Evolutionary conservation across 2,888 invertebrate genomes (phyloP), one percentile per base, ranked within the genome.

Genomic region (Xylota sylvarum): DNA sequence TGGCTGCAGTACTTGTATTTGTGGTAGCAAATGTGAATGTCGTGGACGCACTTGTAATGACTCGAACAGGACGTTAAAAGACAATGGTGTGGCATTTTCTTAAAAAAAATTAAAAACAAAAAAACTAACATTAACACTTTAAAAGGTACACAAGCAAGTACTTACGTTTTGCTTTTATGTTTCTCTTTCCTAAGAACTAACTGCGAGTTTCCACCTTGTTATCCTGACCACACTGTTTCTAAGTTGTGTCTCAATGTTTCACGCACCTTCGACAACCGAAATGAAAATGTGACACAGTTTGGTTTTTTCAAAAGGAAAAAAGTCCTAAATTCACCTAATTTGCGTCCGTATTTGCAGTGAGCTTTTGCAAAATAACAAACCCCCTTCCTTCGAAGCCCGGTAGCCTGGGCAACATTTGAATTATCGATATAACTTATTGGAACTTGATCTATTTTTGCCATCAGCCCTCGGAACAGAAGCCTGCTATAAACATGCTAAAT

Each of bases 361-460:
- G 86, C 86, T 86, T 86, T 86, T 62, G 62, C 30, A 40, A 86
- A 85, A 86, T 77, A 86, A 86, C 86, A 85, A 72, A 50, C 46
- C 60, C 67, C 56, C 46, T 46, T 55, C 32, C 35, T 27, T n/a
- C 30, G 35, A 14, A 32, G 4, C 23, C 37, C 9, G 58, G 86
- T 86, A 48, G 77, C 17, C 73, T 35, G n/a, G 67, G 62, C 48
- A 77, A 86, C 81, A 19, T 48, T 35, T 58, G 56, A 55, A 70
- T 52, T 86, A 86, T 86, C 86, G 86, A 86, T 86, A 62, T 86
- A 86, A 86, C 86, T 67, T 77, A 77, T 77, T 82, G 86, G 81
- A 86, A 82, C 86, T 86, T 82, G 86, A 81, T 86, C 86, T 86
- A 86, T 86, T 86, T 86, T 86, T 73, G 86, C 65, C 60, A 79